Evolutionary conservation across 2,888 invertebrate species (phyloP).

Genomic region (Chromoteleia sp.): DNA sequence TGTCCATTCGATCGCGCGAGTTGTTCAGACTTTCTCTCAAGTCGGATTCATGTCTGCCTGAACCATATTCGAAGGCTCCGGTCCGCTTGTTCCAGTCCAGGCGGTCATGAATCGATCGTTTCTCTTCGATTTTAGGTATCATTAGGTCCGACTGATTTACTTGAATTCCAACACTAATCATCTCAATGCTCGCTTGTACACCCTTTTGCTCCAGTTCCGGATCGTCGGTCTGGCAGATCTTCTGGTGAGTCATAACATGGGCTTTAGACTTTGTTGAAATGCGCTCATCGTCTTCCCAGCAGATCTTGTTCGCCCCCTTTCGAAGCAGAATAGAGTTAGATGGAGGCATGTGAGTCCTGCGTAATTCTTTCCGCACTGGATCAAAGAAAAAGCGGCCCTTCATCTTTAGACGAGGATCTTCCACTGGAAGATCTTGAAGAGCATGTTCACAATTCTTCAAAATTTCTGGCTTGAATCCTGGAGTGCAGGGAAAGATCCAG

Average conservation of each 20-base stretch:
- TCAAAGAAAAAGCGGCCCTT: constrained; percentile 83
- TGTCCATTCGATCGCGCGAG: constrained; percentile 69
- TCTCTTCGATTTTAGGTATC: constrained; percentile 75
- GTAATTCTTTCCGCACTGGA: constrained; percentile 73
- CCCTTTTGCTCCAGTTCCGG: constrained; percentile 70
- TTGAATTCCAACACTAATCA: constrained; percentile 74
- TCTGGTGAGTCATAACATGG: constrained; percentile 77
- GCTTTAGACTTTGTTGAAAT: constrained; percentile 57
- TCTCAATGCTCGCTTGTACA: constrained; percentile 73
- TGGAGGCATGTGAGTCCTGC: constrained; percentile 58
- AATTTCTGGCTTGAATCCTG: constrained; percentile 83
- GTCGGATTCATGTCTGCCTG: constrained; percentile 78
- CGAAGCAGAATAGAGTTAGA: constrained; percentile 82
- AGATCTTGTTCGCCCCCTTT: constrained; percentile 77
- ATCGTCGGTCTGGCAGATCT: constrained; percentile 82
- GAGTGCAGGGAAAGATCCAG: constrained; percentile 59
- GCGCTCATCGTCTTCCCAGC: constrained; percentile 78
- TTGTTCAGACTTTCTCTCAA: constrained; percentile 80
- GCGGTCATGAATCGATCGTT: constrained; percentile 80
- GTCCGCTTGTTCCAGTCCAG: constrained; percentile 80
- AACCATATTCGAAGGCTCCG: constrained; percentile 77
- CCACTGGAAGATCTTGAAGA: constrained; percentile 79
- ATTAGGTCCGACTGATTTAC: constrained; percentile 70
- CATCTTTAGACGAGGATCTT: constrained; percentile 82
- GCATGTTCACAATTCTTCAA: constrained; percentile 82